Evolutionary conservation across 2,888 invertebrate species (phyloP).

Genomic region (Marronus borbonicus): DNA sequence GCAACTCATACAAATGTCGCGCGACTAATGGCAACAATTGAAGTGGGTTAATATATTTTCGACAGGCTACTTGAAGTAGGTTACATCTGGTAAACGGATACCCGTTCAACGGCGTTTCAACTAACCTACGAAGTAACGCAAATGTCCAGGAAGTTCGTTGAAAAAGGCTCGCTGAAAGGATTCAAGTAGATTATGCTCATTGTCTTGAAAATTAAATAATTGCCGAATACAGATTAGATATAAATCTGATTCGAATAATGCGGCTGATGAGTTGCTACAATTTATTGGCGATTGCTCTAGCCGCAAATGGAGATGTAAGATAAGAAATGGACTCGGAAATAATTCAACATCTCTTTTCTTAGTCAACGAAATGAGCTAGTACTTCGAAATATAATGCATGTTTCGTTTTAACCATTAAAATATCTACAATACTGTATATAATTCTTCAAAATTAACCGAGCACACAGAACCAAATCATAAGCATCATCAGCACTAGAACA

Average conservation of each 20-base stretch:
- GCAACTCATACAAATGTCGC: neutral
- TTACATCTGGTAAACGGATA: constrained; percentile 2
- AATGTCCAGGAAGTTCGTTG: constrained; percentile 3
- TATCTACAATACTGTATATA: too few relatives aligned
- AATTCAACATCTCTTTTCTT: too few relatives aligned
- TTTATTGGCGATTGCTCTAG: too few relatives aligned
- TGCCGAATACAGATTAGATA: neutral
- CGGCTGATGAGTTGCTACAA: neutral
- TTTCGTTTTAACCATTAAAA: too few relatives aligned
- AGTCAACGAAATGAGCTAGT: too few relatives aligned
- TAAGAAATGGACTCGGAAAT: too few relatives aligned
- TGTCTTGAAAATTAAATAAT: constrained; percentile 38
- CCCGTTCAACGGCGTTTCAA: neutral
- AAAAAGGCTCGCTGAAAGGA: neutral
- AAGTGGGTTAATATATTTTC: constrained; percentile 38
- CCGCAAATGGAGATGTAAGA: too few relatives aligned
- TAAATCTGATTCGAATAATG: neutral
- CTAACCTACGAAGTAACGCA: neutral
- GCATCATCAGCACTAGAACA: too few relatives aligned
- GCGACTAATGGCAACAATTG: constrained; percentile 13
- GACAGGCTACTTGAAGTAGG: constrained; percentile 5
- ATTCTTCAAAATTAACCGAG: too few relatives aligned
- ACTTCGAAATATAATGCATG: too few relatives aligned
- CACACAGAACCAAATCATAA: too few relatives aligned
- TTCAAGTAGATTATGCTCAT: constrained; percentile 1